These are phyloP conservation scores for Pipistrellus pipistrellus DNA, from an alignment of 2,797 vertebrate species.

Conservation along the genomic window DNA sequence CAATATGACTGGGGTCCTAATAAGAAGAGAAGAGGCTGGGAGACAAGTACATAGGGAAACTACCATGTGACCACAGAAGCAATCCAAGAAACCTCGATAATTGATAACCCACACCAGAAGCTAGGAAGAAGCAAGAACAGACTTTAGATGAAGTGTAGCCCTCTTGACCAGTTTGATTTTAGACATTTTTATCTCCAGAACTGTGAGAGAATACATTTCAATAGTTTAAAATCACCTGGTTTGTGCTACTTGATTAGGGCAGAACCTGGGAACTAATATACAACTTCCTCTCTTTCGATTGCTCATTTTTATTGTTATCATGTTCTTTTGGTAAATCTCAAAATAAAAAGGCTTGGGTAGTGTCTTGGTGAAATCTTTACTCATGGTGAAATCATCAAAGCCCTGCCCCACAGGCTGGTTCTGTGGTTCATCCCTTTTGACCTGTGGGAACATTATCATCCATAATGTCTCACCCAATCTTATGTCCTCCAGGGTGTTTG, in stretches of 20 bases:
- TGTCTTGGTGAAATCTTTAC: background rate
- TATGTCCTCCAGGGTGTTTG: background rate
- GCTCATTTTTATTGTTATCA: background rate
- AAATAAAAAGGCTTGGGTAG: background rate
- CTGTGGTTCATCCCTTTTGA: background rate
- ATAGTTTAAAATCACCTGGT: background rate
- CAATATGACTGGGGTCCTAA: background rate
- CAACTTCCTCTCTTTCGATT: background rate
- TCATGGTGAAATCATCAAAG: background rate
- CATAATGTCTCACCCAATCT: background rate
- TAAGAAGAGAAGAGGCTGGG: background rate
- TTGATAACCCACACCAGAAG: background rate
- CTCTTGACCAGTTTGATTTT: background rate
- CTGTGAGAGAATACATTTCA: background rate
- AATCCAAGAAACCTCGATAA: background rate
- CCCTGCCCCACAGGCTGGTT: background rate
- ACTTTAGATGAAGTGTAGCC: background rate
- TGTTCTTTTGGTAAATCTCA: constrained; percentile 5
- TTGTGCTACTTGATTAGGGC: background rate
- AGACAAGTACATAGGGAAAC: background rate
- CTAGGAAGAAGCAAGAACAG: background rate
- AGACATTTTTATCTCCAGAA: background rate
- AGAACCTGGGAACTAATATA: background rate
- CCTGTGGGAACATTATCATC: background rate
- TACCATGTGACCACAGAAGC: background rate